Base-by-base conservation (phyloP, 1,140 invertebrate genomes). In the Heliothis virescens region DNA sequence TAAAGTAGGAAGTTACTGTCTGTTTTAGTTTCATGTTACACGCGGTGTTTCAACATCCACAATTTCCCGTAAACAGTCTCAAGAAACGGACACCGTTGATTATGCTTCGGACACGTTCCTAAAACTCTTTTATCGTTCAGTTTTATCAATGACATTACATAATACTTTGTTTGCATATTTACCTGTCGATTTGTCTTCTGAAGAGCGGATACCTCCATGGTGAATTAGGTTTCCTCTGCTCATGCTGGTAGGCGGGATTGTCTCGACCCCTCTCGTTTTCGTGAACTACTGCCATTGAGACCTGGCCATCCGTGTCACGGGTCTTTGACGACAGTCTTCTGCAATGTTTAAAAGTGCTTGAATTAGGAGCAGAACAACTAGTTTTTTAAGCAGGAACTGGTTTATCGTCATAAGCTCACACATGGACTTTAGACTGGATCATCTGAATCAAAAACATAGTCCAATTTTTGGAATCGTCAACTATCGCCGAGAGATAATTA, bases 151-250 rank as follows among this genome's bases (percentile, higher is more conserved):
- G 21, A 26, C 21, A 26, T 26, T 41, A 41, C 34, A 41, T 41
- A 41, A 41, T 9, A 34, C 5, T 59, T 21, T 26, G 16, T 47
- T 5, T 13, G 16, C 5, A 5, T 3, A 63, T 47, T 63, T 77
- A 92, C 93, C 93, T 87, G 78, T 93, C 92, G n/a, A 94, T 91
- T 48, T 94, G 93, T 60, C 92, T 87, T 69, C 93, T 90, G 69
- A 94, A 94, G 13, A 94, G 87, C 4, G 93, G 93, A 47, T 94
- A 94, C 82, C 93, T 86, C 92, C 93, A 94, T 13, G 93, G 93
- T 10, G 93, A 94, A 78, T 94, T 94, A 9, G 93, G 93, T 82
- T 94, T 94, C 41, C 93, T 76, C 60, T 89, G 91, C 60, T 94
- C 93, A 60, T 92, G 93, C 26, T 91, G 89, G 79, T 87, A 94